Evolutionary conservation across 2,113 vertebrate genomes (phyloP).

Genomic region (Myrmophylax atrothorax): DNA sequence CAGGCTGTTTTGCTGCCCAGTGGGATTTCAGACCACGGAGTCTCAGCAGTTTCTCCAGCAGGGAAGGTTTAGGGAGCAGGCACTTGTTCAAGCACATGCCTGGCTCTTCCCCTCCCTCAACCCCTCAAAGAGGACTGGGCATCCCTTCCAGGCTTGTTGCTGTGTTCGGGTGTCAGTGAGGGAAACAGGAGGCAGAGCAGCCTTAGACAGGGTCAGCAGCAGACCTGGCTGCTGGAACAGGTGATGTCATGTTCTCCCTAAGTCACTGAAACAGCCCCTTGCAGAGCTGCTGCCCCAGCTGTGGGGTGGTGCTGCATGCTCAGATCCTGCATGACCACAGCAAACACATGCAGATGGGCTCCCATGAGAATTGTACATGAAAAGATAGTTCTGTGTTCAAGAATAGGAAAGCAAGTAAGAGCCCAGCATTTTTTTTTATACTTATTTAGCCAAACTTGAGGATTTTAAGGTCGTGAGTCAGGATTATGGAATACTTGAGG

Average conservation of each 20-base stretch:
- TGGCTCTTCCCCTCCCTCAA: background rate
- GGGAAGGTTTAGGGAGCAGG: background rate
- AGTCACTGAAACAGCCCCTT: accelerated
- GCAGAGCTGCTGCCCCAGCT: background rate
- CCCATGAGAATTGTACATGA: accelerated
- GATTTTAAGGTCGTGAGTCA: background rate
- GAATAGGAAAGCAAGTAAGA: accelerated
- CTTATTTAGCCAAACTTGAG: background rate
- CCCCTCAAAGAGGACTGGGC: accelerated
- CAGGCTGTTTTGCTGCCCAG: background rate
- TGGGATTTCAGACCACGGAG: background rate
- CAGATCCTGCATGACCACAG: background rate
- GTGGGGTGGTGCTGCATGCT: background rate
- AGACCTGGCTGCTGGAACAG: background rate
- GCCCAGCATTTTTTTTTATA: background rate
- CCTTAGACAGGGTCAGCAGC: background rate
- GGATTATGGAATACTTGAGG: background rate
- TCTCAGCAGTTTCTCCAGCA: background rate
- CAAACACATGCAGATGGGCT: accelerated
- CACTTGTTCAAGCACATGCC: background rate
- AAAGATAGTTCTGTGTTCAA: background rate
- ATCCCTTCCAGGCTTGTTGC: accelerated
- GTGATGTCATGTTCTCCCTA: accelerated
- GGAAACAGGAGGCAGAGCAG: background rate
- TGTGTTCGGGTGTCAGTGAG: background rate